These are phyloP conservation scores for Synanthedon andrenaeformis DNA, from an alignment of 2,888 invertebrate genomes.

Conservation along the genomic window DNA sequence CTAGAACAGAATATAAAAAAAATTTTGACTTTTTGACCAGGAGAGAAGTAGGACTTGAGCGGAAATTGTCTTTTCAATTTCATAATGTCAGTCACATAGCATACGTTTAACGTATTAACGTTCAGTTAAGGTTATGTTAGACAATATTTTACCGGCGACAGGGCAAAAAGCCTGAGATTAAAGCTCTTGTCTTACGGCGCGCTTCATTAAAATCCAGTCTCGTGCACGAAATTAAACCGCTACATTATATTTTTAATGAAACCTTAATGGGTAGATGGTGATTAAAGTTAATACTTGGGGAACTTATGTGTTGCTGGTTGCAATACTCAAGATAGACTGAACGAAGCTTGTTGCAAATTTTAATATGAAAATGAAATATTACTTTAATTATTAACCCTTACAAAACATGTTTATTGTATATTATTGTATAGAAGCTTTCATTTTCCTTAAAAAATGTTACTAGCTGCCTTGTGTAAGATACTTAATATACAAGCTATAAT, in stretches of 20 bases:
- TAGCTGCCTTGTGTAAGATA: too few species aligned
- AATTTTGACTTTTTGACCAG: too few species aligned
- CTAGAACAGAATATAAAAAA: too few species aligned
- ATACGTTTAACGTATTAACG: background rate
- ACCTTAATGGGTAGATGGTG: slow-evolving; percentile 7
- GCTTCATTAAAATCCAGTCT: slow-evolving; percentile 18
- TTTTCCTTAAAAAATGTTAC: too few species aligned
- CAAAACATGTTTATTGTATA: too few species aligned
- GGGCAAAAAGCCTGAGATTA: slow-evolving; percentile 14
- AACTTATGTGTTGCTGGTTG: background rate
- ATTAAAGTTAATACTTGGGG: background rate
- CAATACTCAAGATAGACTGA: background rate
- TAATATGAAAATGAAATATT: background rate
- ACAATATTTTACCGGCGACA: slow-evolving; percentile 2
- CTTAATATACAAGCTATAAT: too few species aligned
- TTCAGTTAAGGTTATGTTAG: background rate
- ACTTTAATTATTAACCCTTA: too few species aligned
- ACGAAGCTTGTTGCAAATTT: background rate
- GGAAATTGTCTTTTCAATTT: too few species aligned
- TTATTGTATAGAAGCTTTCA: too few species aligned
- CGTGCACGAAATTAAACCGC: slow-evolving; percentile 17
- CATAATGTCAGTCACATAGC: too few species aligned
- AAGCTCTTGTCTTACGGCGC: slow-evolving; percentile 12
- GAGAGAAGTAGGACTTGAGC: too few species aligned
- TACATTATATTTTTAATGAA: slow-evolving; percentile 21